Evolutionary conservation across 2,888 invertebrate genomes (phyloP), one percentile per base, ranked within the genome.

Genomic region (Plagodis dolabraria): DNA sequence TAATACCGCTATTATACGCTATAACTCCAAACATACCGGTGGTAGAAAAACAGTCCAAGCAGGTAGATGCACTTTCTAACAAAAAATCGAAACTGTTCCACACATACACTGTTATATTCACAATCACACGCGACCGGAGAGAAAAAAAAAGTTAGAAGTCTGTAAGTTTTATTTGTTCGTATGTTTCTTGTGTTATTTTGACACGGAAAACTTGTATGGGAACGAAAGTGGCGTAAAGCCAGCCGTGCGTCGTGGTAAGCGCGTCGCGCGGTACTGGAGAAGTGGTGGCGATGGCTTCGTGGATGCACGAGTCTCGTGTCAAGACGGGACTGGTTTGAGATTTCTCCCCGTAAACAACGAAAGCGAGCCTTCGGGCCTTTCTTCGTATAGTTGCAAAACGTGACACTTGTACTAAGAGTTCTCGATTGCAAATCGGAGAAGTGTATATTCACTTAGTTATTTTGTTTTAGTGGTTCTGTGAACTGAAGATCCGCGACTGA

Each of bases 321-420:
- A 22, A 22, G 40, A 40, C 76, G 42, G 33, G 55, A 86, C 89
- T 89, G 89, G 90, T 89, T 69, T 76, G 81, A 85, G 91, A 91
- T 92, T 92, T 92, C 92, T 91, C 92, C 89, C 89, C 89, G 89
- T 89, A 87, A 86, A 87, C 90, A 90, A 84, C 87, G 91, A 90
- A 92, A 91, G 89, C 90, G 82, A 88, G 86, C 87, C 85, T 85
- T 78, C 77, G 71, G 80, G 79, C 87, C 89, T 90, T 91, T 91
- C 90, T 88, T 91, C 82, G 80, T 77, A 73, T 81, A 76, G 82
- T 82, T 83, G 85, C 86, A 82, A 83, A 85, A 86, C 82, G 82
- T 80, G 79, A 78, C 69, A 74, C 69, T 64, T 65, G 60, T 86
- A 89, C 89, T 71, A 75, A 42, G 34, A 45, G 61, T 72, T 76